Conservation (phyloP, 2,113 vertebrate species). For the Rhineura floridana region DNA sequence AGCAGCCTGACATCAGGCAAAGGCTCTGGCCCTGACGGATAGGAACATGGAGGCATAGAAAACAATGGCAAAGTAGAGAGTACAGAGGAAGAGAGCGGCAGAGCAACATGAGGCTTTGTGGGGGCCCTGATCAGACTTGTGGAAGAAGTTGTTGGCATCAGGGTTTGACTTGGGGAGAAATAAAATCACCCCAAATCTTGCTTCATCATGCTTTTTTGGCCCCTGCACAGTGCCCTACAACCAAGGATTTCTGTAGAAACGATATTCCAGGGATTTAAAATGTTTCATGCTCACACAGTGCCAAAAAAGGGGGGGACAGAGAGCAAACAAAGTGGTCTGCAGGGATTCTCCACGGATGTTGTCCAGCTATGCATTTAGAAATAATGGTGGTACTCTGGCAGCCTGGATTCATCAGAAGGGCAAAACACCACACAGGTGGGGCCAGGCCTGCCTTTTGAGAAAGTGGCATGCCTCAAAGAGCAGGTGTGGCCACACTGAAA, state of each 20-base stretch:
- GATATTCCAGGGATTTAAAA: slow-evolving; percentile 52
- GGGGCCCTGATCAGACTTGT: no score
- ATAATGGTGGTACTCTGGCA: background rate
- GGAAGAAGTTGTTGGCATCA: no score
- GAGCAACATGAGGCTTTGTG: no score
- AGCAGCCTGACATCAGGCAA: no score
- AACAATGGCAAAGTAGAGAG: no score
- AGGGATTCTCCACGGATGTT: background rate
- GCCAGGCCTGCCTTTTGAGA: background rate
- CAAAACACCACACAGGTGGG: background rate
- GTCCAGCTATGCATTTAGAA: background rate
- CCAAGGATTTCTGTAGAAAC: background rate
- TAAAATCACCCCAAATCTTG: no score
- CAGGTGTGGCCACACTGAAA: background rate
- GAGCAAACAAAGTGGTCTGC: slow-evolving; percentile 41
- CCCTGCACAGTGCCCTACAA: background rate
- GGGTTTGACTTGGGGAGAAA: no score
- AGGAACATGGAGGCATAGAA: no score
- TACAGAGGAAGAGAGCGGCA: no score
- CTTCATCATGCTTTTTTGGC: no score
- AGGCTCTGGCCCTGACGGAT: no score
- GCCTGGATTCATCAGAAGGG: slow-evolving; percentile 23
- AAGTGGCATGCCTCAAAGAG: background rate
- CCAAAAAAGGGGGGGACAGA: slow-evolving; percentile 41
- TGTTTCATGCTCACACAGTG: slow-evolving; percentile 50